Percentiles rank a stretch among this genome's conserved stretches.
Conservation (phyloP, 2,888 invertebrate genomes). For the Operophtera brumata region DNA sequence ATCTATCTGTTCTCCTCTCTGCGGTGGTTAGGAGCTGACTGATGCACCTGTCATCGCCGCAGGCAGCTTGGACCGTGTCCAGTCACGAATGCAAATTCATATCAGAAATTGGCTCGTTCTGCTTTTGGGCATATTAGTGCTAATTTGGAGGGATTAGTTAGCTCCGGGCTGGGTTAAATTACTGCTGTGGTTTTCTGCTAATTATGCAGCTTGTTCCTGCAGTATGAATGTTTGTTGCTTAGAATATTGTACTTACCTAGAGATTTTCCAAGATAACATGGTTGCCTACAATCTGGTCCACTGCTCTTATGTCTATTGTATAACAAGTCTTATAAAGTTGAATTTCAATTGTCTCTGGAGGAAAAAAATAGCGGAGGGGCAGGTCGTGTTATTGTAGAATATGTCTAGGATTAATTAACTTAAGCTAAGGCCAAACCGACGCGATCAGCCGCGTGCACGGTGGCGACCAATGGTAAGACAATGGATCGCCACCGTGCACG, state of each 20-base stretch:
- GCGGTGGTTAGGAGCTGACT: constrained; percentile 37
- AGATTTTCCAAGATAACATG: not conserved
- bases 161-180: constrained; percentile 32
- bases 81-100: constrained; percentile 67
- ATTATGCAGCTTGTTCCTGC: constrained; percentile 4
- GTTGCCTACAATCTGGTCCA: too few species aligned
- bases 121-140: constrained; percentile 57
- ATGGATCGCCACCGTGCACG: too few species aligned
- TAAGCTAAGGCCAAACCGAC: too few species aligned
- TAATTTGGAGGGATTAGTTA: constrained; percentile 47
- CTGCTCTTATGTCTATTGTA: too few species aligned
- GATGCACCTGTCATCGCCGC: constrained; percentile 62
- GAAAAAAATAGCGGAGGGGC: too few species aligned
- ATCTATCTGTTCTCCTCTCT: constrained; percentile 1
- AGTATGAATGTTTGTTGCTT: not conserved
- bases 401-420: too few species aligned
- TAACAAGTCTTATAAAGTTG: not conserved
- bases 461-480: too few species aligned
- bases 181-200: constrained; percentile 17
- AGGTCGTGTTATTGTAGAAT: too few species aligned
- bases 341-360: not conserved
- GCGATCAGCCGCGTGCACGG: too few species aligned
- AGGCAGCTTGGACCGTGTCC: constrained; percentile 59
- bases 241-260: not conserved
- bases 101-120: constrained; percentile 54